phyloP scores from a whole-genome alignment of 2,797 vertebrate species.

The Pseudopleuronectes americanus region DNA sequence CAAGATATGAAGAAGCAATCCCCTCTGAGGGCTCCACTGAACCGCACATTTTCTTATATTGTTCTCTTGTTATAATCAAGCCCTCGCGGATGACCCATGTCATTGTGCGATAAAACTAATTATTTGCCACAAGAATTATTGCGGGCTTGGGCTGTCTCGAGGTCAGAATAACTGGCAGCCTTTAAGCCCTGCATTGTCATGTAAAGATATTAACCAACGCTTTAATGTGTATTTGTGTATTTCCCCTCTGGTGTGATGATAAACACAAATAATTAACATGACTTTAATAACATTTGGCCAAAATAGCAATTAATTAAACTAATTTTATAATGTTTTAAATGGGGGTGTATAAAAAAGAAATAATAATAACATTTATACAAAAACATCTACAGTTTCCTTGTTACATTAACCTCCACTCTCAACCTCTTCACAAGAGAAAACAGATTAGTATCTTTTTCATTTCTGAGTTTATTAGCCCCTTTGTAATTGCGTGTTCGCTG shows the following conservation, averaged over 20 bases:
- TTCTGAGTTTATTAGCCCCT: slow-evolving; percentile 11
- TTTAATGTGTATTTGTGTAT: not conserved
- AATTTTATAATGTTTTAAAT: no score
- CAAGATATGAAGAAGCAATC: slow-evolving; percentile 81
- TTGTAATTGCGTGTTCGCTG: slow-evolving; percentile 15
- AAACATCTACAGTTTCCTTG: not conserved
- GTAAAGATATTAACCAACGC: slow-evolving; percentile 12
- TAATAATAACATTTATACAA: not conserved
- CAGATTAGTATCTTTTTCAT: slow-evolving; percentile 12
- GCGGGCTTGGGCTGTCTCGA: slow-evolving; percentile 57
- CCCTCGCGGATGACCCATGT: slow-evolving; percentile 78
- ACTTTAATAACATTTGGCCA: not conserved
- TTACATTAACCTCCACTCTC: slow-evolving; percentile 7
- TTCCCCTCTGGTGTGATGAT: slow-evolving; percentile 19
- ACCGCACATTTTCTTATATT: slow-evolving; percentile 79
- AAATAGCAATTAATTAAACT: slow-evolving; percentile 2
- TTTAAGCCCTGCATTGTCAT: slow-evolving; percentile 35
- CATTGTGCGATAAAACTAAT: slow-evolving; percentile 84
- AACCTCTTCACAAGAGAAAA: slow-evolving; percentile 1
- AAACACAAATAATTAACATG: slow-evolving; percentile 13
- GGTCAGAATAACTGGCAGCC: slow-evolving; percentile 77
- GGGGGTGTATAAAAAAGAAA: no score
- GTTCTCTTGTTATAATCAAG: slow-evolving; percentile 77
- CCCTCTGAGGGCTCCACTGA: slow-evolving; percentile 78
- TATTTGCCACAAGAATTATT: slow-evolving; percentile 79